phyloP scores from a whole-genome alignment of 2,888 invertebrate species.

The Drosophila kambysellisi region DNA sequence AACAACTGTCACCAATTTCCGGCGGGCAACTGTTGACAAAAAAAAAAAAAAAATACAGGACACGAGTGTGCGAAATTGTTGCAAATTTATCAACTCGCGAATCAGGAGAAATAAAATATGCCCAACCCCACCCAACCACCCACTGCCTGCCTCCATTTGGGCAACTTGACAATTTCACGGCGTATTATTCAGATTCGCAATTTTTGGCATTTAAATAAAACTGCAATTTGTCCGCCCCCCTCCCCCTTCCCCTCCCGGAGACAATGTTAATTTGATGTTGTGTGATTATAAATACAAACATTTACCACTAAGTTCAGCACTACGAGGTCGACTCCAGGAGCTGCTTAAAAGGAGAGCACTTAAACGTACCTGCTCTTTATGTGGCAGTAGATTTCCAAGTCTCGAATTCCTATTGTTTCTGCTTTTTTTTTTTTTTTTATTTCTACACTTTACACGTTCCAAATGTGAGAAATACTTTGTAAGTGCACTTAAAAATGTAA shows the following conservation, averaged over 20 bases:
- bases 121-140: background rate
- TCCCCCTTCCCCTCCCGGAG: constrained; percentile 11
- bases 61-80: constrained; percentile 82
- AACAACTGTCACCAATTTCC: constrained; percentile 83
- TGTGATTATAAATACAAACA: constrained; percentile 57
- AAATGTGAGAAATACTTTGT: constrained; percentile 68
- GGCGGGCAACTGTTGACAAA: constrained; percentile 50
- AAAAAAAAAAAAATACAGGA: constrained; percentile 39
- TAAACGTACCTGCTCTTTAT: background rate
- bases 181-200: constrained; percentile 78
- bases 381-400: background rate
- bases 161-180: constrained; percentile 80
- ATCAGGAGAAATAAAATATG: constrained; percentile 28
- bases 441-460: constrained; percentile 48
- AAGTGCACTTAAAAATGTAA: constrained; percentile 73
- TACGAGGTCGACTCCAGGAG: background rate
- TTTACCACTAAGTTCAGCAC: constrained; percentile 52
- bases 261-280: constrained; percentile 71
- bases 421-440: constrained; percentile 16
- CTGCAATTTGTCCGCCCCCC: constrained; percentile 75
- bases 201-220: constrained; percentile 83
- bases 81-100: constrained; percentile 83
- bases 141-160: background rate
- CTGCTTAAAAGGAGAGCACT: background rate
- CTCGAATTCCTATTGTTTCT: background rate